Base-by-base conservation (phyloP, 1,140 invertebrate species). In the Drosophila navojoa region DNA sequence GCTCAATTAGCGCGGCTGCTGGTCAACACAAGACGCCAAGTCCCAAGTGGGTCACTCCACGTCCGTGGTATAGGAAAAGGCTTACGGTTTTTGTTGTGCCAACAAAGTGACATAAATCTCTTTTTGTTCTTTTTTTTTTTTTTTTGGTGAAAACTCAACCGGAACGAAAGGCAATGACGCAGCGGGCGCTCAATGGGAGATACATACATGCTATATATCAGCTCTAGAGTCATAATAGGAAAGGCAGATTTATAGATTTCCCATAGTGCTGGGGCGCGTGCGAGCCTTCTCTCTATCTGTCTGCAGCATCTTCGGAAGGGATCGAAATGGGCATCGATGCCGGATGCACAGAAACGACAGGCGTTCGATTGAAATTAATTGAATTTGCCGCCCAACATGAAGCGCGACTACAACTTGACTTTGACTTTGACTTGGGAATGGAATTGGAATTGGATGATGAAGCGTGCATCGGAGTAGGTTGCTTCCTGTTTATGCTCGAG, bases 301-400 rank as follows among this genome's bases (percentile, higher is more conserved):
- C 67, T 72, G 57, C 55, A 60, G 58, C 52, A 52, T 76, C 73
- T 58, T 79, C 55, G 67, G 73, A 58, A 53, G 71, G 71, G 66
- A 69, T 73, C 58, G 42, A 45, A 47, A 47, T 63, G 10, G 71
- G 58, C 61, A 80, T 87, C 84, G 58, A 87, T 89, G 77, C 79
- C 84, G 85, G 84, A 89, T 84, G 74, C 64, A 47, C 67, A 58
- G 35, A 74, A 90, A 79, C 90, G 90, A 91, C 90, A 91, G 90
- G 90, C 90, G 90, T 91, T 91, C 90, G 90, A 91, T 91, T 91
- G 90, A 91, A 90, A 91, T 91, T 91, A 91, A 91, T 91, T 91
- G 90, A 91, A 91, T 91, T 91, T 91, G 74, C 35, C 69, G 74
- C 71, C 70, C 75, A 64, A 61, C 57, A 61, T 59, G 55, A 72